Evolutionary conservation across 2,888 invertebrate genomes (phyloP).

Genomic region (Onchidella celtica): DNA sequence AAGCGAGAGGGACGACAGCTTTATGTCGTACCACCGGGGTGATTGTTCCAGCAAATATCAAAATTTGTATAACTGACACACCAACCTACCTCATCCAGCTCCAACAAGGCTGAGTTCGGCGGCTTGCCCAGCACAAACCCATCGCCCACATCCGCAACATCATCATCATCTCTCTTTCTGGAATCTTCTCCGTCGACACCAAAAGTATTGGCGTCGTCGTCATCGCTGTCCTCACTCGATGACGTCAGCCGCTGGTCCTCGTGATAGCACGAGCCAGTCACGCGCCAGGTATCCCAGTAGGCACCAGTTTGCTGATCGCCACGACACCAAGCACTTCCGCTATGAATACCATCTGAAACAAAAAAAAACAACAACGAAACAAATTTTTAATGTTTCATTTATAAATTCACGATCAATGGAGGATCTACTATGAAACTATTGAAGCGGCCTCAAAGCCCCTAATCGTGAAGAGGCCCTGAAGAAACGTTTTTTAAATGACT

Average conservation of each 20-base stretch:
- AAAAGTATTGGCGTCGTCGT: not conserved
- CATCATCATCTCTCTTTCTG: not conserved
- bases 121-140: not conserved
- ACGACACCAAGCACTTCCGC: conserved; percentile 64
- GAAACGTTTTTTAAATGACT: no score
- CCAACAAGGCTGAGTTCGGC: conserved; percentile 30
- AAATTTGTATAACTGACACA: no score
- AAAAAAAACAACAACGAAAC: not conserved
- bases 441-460: no score
- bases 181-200: not conserved
- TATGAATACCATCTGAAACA: conserved; percentile 49
- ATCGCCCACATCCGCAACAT: not conserved
- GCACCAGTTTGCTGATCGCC: conserved; percentile 66
- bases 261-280: conserved; percentile 27
- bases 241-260: not conserved
- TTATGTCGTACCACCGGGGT: no score
- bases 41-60: no score
- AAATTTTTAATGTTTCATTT: no score
- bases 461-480: no score
- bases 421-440: no score
- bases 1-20: no score
- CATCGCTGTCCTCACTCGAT: not conserved
- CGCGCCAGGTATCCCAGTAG: conserved; percentile 62
- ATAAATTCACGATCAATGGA: no score
- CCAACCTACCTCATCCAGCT: conserved; percentile 40